These are phyloP conservation scores for Pterocles orientalis DNA, from an alignment of 2,113 vertebrate genomes.

Conservation along the genomic window DNA sequence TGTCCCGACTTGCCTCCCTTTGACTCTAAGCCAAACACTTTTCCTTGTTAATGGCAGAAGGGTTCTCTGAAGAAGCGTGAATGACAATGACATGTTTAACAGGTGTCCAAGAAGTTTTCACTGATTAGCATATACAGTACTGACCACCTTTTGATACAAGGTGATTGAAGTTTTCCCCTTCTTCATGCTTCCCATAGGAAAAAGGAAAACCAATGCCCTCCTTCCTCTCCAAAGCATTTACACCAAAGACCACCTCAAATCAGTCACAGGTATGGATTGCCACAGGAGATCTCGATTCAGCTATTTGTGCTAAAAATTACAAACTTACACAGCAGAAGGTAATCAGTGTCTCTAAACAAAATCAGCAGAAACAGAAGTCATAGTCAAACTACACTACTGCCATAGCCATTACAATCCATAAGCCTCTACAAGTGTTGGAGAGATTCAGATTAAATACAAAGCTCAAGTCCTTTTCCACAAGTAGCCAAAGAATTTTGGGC, in stretches of 20 bases:
- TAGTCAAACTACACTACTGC: background rate
- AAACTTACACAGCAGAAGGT: background rate
- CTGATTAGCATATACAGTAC: background rate
- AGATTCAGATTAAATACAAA: background rate
- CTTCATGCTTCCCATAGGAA: background rate
- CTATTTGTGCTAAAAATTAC: background rate
- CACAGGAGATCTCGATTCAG: background rate
- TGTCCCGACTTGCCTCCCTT: background rate
- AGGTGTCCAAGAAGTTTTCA: background rate
- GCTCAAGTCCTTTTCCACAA: conserved; percentile 51
- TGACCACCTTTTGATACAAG: background rate
- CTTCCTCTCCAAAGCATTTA: background rate
- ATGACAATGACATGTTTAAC: background rate
- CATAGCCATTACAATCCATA: background rate
- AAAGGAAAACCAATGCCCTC: background rate
- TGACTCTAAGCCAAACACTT: background rate
- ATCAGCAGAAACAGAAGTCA: background rate
- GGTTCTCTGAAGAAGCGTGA: background rate
- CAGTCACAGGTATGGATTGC: background rate
- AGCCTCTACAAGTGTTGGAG: background rate
- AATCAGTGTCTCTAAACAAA: background rate
- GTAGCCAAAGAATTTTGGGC: conserved; percentile 31
- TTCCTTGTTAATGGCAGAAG: background rate
- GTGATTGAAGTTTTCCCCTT: background rate
- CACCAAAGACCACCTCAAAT: background rate